Percentiles rank a stretch among this genome's conserved stretches.
Conservation (phyloP, 2,113 vertebrate species). For the Thinocorus orbignyianus region DNA sequence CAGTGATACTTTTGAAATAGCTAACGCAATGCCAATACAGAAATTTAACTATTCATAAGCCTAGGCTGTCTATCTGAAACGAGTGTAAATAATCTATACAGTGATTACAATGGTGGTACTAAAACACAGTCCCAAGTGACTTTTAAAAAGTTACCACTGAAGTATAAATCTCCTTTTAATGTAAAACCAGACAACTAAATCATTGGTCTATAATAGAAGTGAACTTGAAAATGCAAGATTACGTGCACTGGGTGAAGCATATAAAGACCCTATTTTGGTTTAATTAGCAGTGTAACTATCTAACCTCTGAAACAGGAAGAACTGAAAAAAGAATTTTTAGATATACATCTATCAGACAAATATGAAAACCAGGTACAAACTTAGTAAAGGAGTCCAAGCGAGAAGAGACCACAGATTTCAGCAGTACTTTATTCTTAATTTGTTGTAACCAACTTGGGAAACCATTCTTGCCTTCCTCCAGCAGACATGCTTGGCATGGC, state of each 20-base stretch:
- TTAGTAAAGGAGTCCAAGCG: not conserved
- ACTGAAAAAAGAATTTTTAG: not conserved
- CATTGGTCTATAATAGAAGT: not conserved
- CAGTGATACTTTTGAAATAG: constrained; percentile 11
- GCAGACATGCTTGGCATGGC: not conserved
- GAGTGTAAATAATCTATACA: not conserved
- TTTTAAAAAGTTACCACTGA: not conserved
- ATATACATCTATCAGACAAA: not conserved
- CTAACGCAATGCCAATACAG: not conserved
- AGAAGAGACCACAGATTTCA: not conserved
- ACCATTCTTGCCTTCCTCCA: not conserved
- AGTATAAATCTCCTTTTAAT: not conserved
- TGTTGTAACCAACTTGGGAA: not conserved
- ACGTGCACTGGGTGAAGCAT: not conserved
- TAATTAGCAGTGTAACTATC: not conserved
- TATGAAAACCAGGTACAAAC: not conserved
- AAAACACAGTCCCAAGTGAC: not conserved
- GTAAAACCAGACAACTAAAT: not conserved
- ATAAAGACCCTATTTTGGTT: not conserved
- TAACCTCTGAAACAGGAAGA: not conserved
- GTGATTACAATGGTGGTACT: not conserved
- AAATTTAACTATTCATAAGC: not conserved
- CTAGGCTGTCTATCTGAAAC: not conserved
- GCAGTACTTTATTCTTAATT: not conserved
- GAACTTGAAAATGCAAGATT: not conserved